Conservation (phyloP, 2,113 vertebrate genomes). For the Myanophis thanlyinensis region DNA sequence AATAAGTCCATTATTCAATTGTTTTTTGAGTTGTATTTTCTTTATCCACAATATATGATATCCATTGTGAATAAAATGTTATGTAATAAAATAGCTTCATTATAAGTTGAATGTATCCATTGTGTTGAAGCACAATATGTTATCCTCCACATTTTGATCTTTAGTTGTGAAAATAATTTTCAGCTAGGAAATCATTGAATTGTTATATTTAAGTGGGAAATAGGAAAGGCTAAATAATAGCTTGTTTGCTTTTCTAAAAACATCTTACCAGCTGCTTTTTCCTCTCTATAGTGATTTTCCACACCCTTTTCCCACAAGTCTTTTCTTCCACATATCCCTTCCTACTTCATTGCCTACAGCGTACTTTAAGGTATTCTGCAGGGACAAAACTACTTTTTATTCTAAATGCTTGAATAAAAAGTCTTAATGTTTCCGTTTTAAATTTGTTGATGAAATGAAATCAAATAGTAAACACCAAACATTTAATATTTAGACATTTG, state of each 20-base stretch:
- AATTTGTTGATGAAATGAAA: not conserved
- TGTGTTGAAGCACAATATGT: not conserved
- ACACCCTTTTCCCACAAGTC: not conserved
- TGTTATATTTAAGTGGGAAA: not conserved
- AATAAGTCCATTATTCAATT: not conserved
- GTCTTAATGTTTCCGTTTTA: not conserved
- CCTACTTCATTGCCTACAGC: not conserved
- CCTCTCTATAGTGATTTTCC: not conserved
- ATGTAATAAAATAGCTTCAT: not conserved
- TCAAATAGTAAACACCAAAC: not conserved
- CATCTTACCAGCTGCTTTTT: not conserved
- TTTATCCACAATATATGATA: not conserved
- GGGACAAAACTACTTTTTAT: not conserved
- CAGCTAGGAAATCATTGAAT: not conserved
- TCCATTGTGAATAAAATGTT: not conserved
- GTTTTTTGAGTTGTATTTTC: no score
- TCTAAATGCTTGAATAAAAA: not conserved
- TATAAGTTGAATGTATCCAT: not conserved
- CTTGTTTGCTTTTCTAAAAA: not conserved
- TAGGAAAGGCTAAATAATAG: not conserved
- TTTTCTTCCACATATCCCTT: not conserved
- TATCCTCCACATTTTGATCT: not conserved
- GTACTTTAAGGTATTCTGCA: not conserved
- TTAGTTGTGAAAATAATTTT: not conserved
- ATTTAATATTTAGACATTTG: not conserved